Conservation (phyloP, 2,113 vertebrate species). For the Psophia crepitans region DNA sequence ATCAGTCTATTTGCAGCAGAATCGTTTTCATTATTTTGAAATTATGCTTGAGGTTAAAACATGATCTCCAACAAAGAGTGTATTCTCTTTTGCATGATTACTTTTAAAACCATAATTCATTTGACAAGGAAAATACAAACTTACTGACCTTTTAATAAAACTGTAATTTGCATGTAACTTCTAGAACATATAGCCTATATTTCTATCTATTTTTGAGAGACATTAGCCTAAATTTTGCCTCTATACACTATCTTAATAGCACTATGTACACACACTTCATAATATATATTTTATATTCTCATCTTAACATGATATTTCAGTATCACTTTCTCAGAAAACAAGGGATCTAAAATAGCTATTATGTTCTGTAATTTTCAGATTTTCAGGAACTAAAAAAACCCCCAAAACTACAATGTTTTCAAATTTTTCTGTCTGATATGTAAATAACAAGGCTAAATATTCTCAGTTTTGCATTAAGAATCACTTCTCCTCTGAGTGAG, state of each 20-base stretch:
- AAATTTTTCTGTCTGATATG: neutral
- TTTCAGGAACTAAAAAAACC: neutral
- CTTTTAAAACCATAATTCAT: neutral
- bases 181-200: no score
- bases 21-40: neutral
- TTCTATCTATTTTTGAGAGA: neutral
- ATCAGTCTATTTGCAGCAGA: neutral
- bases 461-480: neutral
- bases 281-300: neutral
- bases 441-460: neutral
- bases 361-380: neutral
- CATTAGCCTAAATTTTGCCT: neutral
- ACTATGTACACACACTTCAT: neutral
- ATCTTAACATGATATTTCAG: neutral
- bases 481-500: neutral
- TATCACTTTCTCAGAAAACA: neutral
- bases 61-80: rapidly evolving
- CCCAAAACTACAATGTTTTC: neutral
- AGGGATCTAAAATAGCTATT: neutral
- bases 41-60: neutral
- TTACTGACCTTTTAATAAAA: neutral
- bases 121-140: neutral
- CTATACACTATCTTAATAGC: neutral
- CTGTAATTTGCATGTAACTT: neutral
- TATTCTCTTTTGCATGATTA: neutral